A percentile compares a stretch with the other conserved stretches of the same genome.
Conservation (phyloP, 2,888 invertebrate genomes). For the Hydroisotoma schaefferi region DNA sequence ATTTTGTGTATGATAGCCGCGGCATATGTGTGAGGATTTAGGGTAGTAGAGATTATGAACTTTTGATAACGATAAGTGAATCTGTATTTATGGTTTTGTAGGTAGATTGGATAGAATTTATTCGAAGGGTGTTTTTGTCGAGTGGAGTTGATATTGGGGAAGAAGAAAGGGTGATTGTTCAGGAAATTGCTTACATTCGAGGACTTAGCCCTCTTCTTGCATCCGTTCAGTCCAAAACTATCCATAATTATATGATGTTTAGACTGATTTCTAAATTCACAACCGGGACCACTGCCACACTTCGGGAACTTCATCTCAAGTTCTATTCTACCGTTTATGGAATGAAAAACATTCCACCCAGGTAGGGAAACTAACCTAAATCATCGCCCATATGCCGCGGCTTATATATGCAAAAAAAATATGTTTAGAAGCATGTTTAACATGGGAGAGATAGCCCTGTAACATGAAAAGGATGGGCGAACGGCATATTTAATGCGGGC, state of each 20-base stretch:
- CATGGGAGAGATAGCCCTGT: too few relatives aligned
- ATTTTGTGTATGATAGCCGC: too few relatives aligned
- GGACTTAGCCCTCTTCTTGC: conserved; percentile 20
- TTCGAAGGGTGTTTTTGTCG: conserved; percentile 20
- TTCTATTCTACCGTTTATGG: conserved; percentile 31
- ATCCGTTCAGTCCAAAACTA: conserved; percentile 21
- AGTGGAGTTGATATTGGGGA: conserved; percentile 20
- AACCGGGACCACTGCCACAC: conserved; percentile 25
- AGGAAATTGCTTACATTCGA: conserved; percentile 25
- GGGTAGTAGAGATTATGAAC: too few relatives aligned
- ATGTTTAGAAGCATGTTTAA: too few relatives aligned
- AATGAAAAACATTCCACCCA: conserved; percentile 18
- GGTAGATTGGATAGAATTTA: conserved; percentile 16
- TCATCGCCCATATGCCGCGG: too few relatives aligned
- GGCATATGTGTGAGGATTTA: too few relatives aligned
- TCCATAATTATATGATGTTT: conserved; percentile 34
- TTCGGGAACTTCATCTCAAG: conserved; percentile 26
- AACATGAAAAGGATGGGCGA: too few relatives aligned
- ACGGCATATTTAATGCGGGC: too few relatives aligned
- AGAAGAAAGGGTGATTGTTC: conserved; percentile 23
- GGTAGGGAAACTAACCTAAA: too few relatives aligned
- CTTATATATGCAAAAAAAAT: too few relatives aligned
- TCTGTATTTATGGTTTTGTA: too few relatives aligned
- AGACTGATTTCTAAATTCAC: conserved; percentile 31
- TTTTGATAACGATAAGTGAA: too few relatives aligned